Conservation (phyloP, 2,888 invertebrate genomes). For the Epistrophella euchroma region DNA sequence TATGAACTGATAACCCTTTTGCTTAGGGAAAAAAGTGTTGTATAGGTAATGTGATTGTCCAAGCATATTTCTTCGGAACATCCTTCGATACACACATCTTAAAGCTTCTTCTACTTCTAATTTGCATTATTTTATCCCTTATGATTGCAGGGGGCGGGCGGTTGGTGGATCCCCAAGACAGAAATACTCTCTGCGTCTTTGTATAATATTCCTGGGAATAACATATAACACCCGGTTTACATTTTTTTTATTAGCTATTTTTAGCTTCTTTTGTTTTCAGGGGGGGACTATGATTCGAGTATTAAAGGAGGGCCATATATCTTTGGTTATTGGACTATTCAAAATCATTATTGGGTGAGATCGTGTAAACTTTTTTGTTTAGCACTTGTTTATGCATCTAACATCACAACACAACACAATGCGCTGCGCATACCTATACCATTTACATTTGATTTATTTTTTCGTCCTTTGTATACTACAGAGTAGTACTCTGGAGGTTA, state of each 20-base stretch:
- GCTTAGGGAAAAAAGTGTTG: background rate
- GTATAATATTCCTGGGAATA: background rate
- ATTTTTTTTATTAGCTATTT: constrained; percentile 16
- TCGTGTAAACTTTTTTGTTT: constrained; percentile 63
- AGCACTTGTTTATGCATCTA: constrained; percentile 68
- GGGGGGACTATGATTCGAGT: background rate
- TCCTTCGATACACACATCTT: background rate
- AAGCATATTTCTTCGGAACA: constrained; percentile 46
- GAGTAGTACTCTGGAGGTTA: constrained; percentile 32
- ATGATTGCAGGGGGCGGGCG: background rate
- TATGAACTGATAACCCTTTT: constrained; percentile 68
- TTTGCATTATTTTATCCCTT: constrained; percentile 41
- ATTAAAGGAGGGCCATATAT: constrained; percentile 19
- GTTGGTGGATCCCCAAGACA: background rate
- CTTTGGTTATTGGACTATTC: constrained; percentile 32
- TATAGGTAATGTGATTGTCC: constrained; percentile 3
- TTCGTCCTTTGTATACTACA: background rate
- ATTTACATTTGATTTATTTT: constrained; percentile 47
- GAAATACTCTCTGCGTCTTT: background rate
- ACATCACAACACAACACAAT: background rate
- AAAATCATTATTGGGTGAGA: constrained; percentile 47
- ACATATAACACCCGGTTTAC: constrained; percentile 19
- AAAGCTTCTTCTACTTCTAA: constrained; percentile 4
- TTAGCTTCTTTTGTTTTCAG: background rate
- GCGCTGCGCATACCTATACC: constrained; percentile 42